Evolutionary conservation across 2,888 invertebrate species (phyloP), one percentile per base, ranked within the genome.

Genomic region (Dryobota labecula): DNA sequence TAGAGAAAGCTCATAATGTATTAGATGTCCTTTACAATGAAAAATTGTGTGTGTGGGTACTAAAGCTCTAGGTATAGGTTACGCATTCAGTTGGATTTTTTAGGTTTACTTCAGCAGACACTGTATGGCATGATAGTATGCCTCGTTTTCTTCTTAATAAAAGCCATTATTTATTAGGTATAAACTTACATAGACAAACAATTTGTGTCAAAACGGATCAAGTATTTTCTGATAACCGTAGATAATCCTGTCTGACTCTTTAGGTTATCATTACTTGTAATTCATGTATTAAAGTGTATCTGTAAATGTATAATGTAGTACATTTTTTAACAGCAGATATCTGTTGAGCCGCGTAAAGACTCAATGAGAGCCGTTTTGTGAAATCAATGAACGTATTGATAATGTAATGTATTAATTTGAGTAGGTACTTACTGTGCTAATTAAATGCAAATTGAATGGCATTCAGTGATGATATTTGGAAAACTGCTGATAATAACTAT

Each of bases 151-250:
- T 8, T 7, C 38, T 9, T 9, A 38, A 38, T 9, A 38, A 36
- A 38, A 75, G 45, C n/a, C 0, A 33, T 20, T 43, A 36, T 4
- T 27, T 18, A 4, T 53, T 11, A 53, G 6, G 6, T 30, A 36
- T 54, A 24, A 45, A 43, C 60, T 7, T 38, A 47, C 18, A 43
- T 30, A 27, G 18, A 56, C 49, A 60, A 60, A 49, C 8, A 51
- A 70, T 63, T 65, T 43, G 41, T 76, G 57, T 76, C 56, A 36
- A 74, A 74, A 68, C 41, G 56, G 73, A 78, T 76, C 86, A 84
- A 82, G 73, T 70, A 86, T 84, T 71, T 49, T 9, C 45, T n/a
- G 82, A 78, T 78, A 80, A 54, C 66, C 27, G 6, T 56, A 69
- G 76, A 80, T 84, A 72, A 85, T 86, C 83, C 61, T 41, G 41